Conservation (phyloP, 1,140 invertebrate genomes). For the Magallana angulata region DNA sequence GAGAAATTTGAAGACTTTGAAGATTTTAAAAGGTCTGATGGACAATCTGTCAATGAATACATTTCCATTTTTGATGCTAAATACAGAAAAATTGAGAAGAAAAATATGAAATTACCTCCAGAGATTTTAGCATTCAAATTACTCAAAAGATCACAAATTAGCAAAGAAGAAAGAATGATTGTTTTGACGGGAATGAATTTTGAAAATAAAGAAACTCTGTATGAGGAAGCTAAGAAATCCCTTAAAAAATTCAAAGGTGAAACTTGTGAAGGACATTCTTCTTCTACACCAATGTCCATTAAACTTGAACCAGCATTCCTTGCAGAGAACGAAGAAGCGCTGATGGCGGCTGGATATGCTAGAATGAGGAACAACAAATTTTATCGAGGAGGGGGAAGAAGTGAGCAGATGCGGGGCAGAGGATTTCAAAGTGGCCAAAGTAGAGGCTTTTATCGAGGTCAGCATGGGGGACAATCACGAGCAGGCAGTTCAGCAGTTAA, state of each 20-base stretch:
- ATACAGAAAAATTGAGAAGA: slow-evolving; percentile 59
- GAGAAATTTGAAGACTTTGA: slow-evolving; percentile 61
- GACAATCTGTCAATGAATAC: slow-evolving; percentile 47
- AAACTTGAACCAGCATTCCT: slow-evolving; percentile 8
- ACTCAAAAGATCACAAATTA: slow-evolving; percentile 41
- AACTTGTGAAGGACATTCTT: background rate
- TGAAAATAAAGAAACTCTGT: slow-evolving; percentile 43
- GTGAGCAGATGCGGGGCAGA: slow-evolving; percentile 6
- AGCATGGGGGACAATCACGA: background rate
- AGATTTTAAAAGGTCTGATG: slow-evolving; percentile 54
- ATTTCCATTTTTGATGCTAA: slow-evolving; percentile 51
- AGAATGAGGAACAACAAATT: background rate
- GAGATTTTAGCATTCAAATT: slow-evolving; percentile 54
- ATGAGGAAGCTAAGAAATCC: slow-evolving; percentile 59
- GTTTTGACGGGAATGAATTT: slow-evolving; percentile 57
- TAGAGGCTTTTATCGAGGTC: background rate
- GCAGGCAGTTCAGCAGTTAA: background rate
- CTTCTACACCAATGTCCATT: background rate
- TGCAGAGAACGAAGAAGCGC: background rate
- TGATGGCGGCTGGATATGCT: too few relatives aligned
- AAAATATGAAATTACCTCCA: slow-evolving; percentile 50
- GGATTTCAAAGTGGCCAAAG: background rate
- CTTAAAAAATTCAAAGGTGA: slow-evolving; percentile 57
- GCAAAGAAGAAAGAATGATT: slow-evolving; percentile 51
- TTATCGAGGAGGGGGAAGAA: background rate